Evolutionary conservation across 2,797 vertebrate genomes (phyloP).

Genomic region (Chaenodraco wilsoni): DNA sequence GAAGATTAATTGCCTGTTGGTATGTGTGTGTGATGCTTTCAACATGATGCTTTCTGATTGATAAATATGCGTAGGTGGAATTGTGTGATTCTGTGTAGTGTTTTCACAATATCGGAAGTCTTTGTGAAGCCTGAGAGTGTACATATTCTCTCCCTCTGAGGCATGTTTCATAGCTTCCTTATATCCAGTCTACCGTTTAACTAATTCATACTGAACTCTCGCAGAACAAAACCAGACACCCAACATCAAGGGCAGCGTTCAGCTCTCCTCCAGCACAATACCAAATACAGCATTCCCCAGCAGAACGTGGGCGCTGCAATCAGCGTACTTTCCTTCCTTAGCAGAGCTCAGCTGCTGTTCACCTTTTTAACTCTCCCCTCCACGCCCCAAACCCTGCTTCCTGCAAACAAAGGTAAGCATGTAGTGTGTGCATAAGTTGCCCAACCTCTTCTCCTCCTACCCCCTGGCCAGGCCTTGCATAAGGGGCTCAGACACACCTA

Average conservation of each 20-base stretch:
- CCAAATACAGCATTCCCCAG: slow-evolving; percentile 70
- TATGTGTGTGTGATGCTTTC: slow-evolving; percentile 62
- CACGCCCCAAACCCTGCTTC: slow-evolving; percentile 56
- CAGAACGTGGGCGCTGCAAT: slow-evolving; percentile 72
- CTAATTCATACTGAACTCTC: slow-evolving; percentile 82
- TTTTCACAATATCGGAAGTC: slow-evolving; percentile 73
- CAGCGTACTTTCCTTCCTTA: slow-evolving; percentile 64
- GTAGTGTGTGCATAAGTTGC: slow-evolving; percentile 44
- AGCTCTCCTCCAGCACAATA: slow-evolving; percentile 76
- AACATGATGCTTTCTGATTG: slow-evolving; percentile 68
- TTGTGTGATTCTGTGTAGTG: slow-evolving; percentile 68
- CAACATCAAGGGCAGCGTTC: slow-evolving; percentile 80
- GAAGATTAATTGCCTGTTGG: slow-evolving; percentile 76
- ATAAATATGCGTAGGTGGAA: slow-evolving; percentile 77
- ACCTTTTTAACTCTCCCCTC: slow-evolving; percentile 65
- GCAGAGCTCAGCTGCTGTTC: slow-evolving; percentile 69
- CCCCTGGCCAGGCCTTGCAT: slow-evolving; percentile 44
- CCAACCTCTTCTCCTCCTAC: slow-evolving; percentile 50
- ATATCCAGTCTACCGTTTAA: slow-evolving; percentile 79
- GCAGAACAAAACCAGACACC: slow-evolving; percentile 79
- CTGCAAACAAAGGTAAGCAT: slow-evolving; percentile 70
- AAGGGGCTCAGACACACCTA: slow-evolving; percentile 70
- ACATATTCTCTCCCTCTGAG: slow-evolving; percentile 76
- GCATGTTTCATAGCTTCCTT: slow-evolving; percentile 77
- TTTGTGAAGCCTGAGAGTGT: slow-evolving; percentile 73